phyloP scores from a whole-genome alignment of 2,888 invertebrate genomes.

The Drosophila aldrichi region DNA sequence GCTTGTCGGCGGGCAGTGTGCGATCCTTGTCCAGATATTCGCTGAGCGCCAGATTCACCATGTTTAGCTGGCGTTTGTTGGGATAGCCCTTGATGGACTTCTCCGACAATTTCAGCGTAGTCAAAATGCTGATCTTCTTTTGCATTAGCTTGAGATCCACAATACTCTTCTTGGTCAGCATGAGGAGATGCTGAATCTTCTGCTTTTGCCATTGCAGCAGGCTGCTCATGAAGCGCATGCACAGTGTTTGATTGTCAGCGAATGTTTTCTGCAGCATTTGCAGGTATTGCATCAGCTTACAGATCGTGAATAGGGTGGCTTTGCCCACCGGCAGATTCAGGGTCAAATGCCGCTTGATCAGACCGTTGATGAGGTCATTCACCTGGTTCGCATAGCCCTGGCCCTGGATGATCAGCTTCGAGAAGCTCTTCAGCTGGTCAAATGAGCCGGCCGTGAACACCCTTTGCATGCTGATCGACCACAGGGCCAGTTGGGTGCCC shows the following conservation, averaged over 20 bases:
- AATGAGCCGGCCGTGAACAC: slow-evolving; percentile 85
- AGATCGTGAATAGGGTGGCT: slow-evolving; percentile 90
- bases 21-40: slow-evolving; percentile 83
- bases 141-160: slow-evolving; percentile 65
- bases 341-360: slow-evolving; percentile 90
- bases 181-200: slow-evolving; percentile 63
- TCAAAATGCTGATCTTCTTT: slow-evolving; percentile 53
- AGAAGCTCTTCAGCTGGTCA: slow-evolving; percentile 86
- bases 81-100: slow-evolving; percentile 53
- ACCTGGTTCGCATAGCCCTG: slow-evolving; percentile 89
- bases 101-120: slow-evolving; percentile 61
- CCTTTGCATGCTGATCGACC: slow-evolving; percentile 88
- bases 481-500: slow-evolving; percentile 86
- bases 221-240: slow-evolving; percentile 91
- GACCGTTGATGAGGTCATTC: slow-evolving; percentile 87
- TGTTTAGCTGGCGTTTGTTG: slow-evolving; percentile 38
- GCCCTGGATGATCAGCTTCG: slow-evolving; percentile 86
- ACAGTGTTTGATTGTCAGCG: slow-evolving; percentile 88
- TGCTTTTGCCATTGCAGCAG: slow-evolving; percentile 90
- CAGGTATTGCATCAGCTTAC: slow-evolving; percentile 92
- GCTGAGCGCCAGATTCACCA: slow-evolving; percentile 50
- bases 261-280: slow-evolving; percentile 91
- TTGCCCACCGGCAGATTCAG: slow-evolving; percentile 92
- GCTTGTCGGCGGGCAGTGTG: slow-evolving; percentile 87
- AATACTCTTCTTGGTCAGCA: slow-evolving; percentile 51